Evolutionary conservation across 2,113 vertebrate species (phyloP), one percentile per base, ranked within the genome.

Genomic region (Oophaga pumilio): DNA sequence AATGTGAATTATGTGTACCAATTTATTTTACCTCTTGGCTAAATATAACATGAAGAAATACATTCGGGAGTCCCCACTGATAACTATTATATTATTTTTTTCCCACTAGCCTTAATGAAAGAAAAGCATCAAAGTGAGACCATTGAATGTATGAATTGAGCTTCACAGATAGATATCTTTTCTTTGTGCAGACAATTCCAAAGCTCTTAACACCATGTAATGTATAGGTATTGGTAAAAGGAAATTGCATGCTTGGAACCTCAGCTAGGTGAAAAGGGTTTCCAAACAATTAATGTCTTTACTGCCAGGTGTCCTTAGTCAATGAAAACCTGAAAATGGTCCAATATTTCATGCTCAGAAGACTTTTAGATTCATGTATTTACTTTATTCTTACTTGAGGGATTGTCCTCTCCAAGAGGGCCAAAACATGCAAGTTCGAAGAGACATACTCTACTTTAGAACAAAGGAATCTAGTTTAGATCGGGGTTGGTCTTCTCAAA

Each of bases 21-120:
- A 53, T 57, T 84, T 84, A 52, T 84, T 52, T 84, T 73, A 52
- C 66, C 66, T 73, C 64, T 49, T 53, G 81, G 64, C 82, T 69
- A 84, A 53, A 71, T 69, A 56, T 84, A n/a, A 84, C 28, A 33
- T 84, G 24, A 71, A 56, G 14, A 84, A 73, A 56, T 84, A 53
- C 50, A 71, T 53, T 10, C 28, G 4, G 15, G 82, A 84, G 8
- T 73, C 43, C 82, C 82, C 24, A 56, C 62, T 84, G 82, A 71
- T 56, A 33, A 8, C 66, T 73, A 18, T 84, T 71, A 71, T 73
- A n/a, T 56, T 71, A 71, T 73, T n/a, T 56, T 69, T 82, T 82
- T 43, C 56, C 56, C n/a, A 7, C 28, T 12, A 52, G 33, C 33
- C 24, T 73, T 52, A 28, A 56, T 69, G 15, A 84, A 84, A 84